Conservation (phyloP, 2,113 vertebrate species). For the Pterocles gutturalis region DNA sequence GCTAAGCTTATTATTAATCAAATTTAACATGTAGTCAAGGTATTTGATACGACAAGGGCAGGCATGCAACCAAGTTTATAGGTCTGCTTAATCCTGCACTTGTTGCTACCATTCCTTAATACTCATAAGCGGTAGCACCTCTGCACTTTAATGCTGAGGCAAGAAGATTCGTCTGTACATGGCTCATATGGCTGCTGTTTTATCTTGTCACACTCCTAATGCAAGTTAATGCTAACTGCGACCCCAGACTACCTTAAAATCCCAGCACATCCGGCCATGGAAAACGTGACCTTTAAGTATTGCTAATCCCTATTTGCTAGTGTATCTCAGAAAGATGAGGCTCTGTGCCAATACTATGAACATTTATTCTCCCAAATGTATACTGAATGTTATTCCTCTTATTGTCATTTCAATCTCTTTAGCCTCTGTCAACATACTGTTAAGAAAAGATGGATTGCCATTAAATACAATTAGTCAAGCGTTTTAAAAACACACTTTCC, state of each 20-base stretch:
- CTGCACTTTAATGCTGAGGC: background rate
- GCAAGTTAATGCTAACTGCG: constrained; percentile 38
- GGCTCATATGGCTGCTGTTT: background rate
- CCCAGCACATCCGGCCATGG: constrained; percentile 14
- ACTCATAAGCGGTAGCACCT: background rate
- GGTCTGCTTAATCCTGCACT: background rate
- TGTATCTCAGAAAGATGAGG: constrained; percentile 21
- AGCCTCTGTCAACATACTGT: background rate
- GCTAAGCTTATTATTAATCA: background rate
- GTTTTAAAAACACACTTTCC: background rate
- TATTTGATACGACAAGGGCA: background rate
- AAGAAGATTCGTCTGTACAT: background rate
- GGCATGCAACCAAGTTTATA: background rate
- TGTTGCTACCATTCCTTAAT: background rate
- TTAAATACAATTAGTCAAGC: constrained; percentile 10
- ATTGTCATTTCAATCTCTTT: background rate
- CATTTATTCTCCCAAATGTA: constrained; percentile 25
- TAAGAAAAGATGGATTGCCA: background rate
- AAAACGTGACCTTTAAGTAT: constrained; percentile 62
- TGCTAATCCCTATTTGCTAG: constrained; percentile 31
- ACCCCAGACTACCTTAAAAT: constrained; percentile 51
- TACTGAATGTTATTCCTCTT: background rate
- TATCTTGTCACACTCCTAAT: constrained; percentile 36
- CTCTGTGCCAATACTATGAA: constrained; percentile 3
- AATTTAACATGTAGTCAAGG: background rate